These are phyloP conservation scores for Dendrocopos noguchii DNA, from an alignment of 2,113 vertebrate genomes.

Conservation along the genomic window DNA sequence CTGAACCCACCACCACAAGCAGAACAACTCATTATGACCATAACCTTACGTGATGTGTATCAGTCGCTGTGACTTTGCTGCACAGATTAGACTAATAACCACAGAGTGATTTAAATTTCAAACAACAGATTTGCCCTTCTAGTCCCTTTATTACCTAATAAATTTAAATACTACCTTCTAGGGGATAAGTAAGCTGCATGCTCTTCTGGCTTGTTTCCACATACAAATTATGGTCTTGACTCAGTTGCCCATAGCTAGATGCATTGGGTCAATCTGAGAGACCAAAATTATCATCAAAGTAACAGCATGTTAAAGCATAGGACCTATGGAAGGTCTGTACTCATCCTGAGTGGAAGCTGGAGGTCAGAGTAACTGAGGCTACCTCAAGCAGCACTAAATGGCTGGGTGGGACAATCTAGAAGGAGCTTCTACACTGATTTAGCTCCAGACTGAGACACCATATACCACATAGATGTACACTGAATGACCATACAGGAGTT, in stretches of 20 bases:
- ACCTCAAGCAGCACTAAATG: not conserved
- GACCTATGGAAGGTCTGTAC: not conserved
- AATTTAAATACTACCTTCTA: not conserved
- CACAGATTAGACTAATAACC: not conserved
- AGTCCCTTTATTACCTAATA: not conserved
- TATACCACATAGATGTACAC: fast-evolving
- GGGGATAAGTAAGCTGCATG: not conserved
- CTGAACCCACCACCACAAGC: not conserved
- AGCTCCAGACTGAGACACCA: not conserved
- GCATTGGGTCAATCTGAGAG: not conserved
- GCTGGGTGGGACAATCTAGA: fast-evolving
- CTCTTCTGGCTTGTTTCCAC: not conserved
- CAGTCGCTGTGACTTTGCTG: not conserved
- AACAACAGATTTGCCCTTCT: not conserved
- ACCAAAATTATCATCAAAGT: not conserved
- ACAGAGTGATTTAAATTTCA: not conserved
- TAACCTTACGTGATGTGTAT: not conserved
- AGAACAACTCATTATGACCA: not conserved
- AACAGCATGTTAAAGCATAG: not conserved
- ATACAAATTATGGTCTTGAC: not conserved
- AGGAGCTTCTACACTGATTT: not conserved
- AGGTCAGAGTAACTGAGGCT: not conserved
- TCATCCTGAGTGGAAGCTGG: not conserved
- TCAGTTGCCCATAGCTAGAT: not conserved
- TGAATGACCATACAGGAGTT: fast-evolving